Evolutionary conservation across 1,140 invertebrate genomes (phyloP), one percentile per base, ranked within the genome.

Genomic region (Caenorhabditis briggsae): DNA sequence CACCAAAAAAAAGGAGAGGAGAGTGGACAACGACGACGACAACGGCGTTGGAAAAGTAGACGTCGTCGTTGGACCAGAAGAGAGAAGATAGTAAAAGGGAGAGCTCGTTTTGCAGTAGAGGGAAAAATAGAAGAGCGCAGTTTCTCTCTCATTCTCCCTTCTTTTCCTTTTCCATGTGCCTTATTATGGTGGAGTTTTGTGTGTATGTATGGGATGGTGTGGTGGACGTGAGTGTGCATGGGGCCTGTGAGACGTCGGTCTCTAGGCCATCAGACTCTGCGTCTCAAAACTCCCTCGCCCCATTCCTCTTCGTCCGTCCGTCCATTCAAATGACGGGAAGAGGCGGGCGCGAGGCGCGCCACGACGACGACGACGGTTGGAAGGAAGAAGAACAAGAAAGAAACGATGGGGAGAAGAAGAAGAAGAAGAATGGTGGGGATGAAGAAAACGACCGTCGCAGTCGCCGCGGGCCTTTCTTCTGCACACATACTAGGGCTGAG

Each of bases 261-360:
- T 78, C 70, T 78, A 78, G 70, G 70, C 70, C 70, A 78, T 78
- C 70, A 78, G 70, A 16, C 33, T 43, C 64, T 70, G 64, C 64
- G 64, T 41, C 70, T 78, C 46, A 46, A 25, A n/a, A 50, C 70
- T 78, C 70, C n/a, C 70, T 78, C 33, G 16, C 50, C n/a, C n/a
- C 46, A 53, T 78, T 53, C 70, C 70, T 53, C 70, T 50, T 41
- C 46, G 70, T 78, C 64, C 64, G 64, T 70, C 59, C 64, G 64
- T 70, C 70, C 70, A 78, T 78, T 78, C 70, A 78, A 78, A 78
- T 78, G 70, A 78, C 70, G 46, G 46, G 46, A 78, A 78, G 70
- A 46, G 70, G 70, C 70, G 70, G 70, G 70, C 70, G 70, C 70
- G 70, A 78, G 70, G 70, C 70, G 70, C 70, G 70, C 70, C 70